phyloP scores from a whole-genome alignment of 2,888 invertebrate genomes.

The Melieria omissa region DNA sequence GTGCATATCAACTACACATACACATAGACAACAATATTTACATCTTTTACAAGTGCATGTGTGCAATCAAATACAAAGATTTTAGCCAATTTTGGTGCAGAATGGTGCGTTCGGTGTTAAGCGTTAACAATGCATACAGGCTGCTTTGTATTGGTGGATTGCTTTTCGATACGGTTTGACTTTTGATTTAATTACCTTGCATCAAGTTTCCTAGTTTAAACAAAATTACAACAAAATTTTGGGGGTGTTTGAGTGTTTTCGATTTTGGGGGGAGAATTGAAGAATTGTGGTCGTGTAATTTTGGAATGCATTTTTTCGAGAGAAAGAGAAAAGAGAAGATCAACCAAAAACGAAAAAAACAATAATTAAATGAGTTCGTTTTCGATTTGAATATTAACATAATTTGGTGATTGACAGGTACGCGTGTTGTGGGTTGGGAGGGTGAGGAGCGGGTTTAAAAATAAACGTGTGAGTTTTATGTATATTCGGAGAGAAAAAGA shows the following conservation, averaged over 20 bases:
- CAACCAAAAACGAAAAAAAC: neutral
- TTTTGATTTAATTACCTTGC: slow-evolving; percentile 69
- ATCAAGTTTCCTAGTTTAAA: slow-evolving; percentile 70
- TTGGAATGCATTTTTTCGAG: slow-evolving; percentile 43
- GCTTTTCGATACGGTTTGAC: slow-evolving; percentile 14
- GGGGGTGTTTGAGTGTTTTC: slow-evolving; percentile 37
- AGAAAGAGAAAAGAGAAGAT: slow-evolving; percentile 50
- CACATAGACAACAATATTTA: too few relatives aligned
- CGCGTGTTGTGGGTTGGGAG: too few relatives aligned
- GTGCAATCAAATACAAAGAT: neutral
- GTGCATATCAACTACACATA: too few relatives aligned
- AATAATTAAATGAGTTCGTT: neutral
- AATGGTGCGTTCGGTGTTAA: neutral
- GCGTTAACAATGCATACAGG: neutral
- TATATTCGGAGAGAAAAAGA: too few relatives aligned
- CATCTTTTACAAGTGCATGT: neutral
- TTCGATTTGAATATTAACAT: too few relatives aligned
- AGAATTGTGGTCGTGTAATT: slow-evolving; percentile 41
- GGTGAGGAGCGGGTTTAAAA: too few relatives aligned
- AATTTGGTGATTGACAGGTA: too few relatives aligned
- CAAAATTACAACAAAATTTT: slow-evolving; percentile 36
- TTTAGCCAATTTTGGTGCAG: neutral
- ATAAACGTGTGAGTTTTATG: too few relatives aligned
- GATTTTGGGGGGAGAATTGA: slow-evolving; percentile 27
- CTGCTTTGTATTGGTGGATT: slow-evolving; percentile 5